Conservation (phyloP, 2,797 vertebrate species). For the Dryobates pubescens region DNA sequence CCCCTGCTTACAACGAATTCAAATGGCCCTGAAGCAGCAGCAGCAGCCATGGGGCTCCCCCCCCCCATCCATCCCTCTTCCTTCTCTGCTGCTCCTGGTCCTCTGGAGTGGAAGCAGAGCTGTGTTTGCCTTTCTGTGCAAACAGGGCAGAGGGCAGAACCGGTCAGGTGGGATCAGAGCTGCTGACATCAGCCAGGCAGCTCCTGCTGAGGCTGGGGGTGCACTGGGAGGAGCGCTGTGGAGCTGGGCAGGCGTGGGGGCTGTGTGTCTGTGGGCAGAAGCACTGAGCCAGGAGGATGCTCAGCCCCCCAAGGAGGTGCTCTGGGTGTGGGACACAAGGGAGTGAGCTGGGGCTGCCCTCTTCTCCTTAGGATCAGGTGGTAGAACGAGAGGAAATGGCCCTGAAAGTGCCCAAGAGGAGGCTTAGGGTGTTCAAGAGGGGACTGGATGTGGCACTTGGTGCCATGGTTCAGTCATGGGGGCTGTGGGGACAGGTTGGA, state of each 20-base stretch:
- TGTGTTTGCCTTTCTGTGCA: constrained; percentile 60
- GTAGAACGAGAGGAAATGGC: no score
- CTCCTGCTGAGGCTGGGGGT: fast-evolving
- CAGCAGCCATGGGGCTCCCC: not conserved
- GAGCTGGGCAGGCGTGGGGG: no score
- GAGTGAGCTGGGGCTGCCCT: no score
- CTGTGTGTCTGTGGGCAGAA: not conserved
- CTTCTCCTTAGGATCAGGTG: no score
- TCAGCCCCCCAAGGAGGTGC: not conserved
- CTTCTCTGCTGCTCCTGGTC: not conserved
- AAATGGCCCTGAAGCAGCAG: constrained; percentile 10
- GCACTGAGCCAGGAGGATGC: not conserved
- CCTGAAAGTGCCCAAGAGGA: no score
- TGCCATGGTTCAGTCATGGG: no score
- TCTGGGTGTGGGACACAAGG: not conserved
- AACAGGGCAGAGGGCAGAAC: not conserved
- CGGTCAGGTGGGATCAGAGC: not conserved
- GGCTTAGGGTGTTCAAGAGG: no score
- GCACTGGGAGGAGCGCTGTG: not conserved
- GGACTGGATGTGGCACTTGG: no score
- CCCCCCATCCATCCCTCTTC: not conserved
- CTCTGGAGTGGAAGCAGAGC: not conserved
- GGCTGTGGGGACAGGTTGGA: no score
- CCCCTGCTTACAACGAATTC: constrained; percentile 8
- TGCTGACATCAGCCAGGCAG: fast-evolving